Evolutionary conservation across 2,113 vertebrate genomes (phyloP), one percentile per base, ranked within the genome.

Genomic region (Macroglossus sobrinus): DNA sequence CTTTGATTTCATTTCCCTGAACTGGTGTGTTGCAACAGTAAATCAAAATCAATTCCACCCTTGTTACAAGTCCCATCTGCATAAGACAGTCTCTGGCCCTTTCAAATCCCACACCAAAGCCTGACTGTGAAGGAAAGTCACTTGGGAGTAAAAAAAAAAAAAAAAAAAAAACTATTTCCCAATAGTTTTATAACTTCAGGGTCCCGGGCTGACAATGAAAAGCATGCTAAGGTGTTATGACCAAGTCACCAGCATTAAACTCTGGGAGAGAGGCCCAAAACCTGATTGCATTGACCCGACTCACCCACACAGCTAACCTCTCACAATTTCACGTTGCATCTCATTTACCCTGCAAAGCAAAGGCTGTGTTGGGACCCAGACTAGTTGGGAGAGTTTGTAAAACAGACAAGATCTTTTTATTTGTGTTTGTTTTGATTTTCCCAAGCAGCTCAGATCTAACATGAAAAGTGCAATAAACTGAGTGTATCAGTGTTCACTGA

Each of bases 391-490:
- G 35, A 50, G 3, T 84, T 90, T 80, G 30, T 47, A 91, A 93
- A 96, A 50, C 50, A 50, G 95, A 82, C 93, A 63, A 68, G 84
- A 91, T 84, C 84, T 81, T 91, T 92, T 76, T 59, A 72, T 96
- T 68, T 63, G 61, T 57, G 53, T 78, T 96, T 96, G 90, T 84
- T 94, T 97, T 82, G 68, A 84, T 95, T 89, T 97, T 95, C 82
- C 86, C 78, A 78, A 92, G 84, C 72, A 81, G 78, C 81, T 97
- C 63, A 79, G 71, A 82, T 85, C 96, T 84, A 95, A 96, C 91
- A 75, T 64, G 50, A 93, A 96, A 97, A 97, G 90, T 85, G 89
- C 89, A 95, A 91, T 94, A 95, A 95, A 95, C 76, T 69, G 57
- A 55, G 89, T 92, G 82, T 91, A 96, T 97, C 88, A 79, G 81